A percentile compares a stretch with the other conserved stretches of the same genome.
Conservation (phyloP, 2,797 vertebrate species). For the Pangasius mekongensis region DNA sequence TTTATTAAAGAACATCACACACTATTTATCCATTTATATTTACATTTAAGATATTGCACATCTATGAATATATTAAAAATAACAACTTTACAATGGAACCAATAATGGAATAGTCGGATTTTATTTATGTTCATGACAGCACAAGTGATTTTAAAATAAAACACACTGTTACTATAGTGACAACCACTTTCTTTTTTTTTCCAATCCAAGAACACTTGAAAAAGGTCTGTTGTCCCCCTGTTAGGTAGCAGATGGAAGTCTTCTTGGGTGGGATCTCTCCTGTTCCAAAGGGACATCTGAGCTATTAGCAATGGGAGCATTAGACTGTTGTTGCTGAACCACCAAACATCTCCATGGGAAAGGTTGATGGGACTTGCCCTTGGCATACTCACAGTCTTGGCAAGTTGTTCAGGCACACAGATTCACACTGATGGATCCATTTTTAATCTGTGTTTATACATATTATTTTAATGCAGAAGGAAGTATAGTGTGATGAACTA, state of each 20-base stretch:
- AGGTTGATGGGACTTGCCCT: conserved; percentile 51
- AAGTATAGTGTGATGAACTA: conserved; percentile 14
- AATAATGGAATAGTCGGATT: background rate
- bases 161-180: background rate
- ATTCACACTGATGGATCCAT: conserved; percentile 27
- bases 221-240: conserved; percentile 61
- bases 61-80: background rate
- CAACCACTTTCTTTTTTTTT: background rate
- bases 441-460: background rate
- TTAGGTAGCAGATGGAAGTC: conserved; percentile 71
- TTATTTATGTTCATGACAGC: background rate
- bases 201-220: conserved; percentile 68
- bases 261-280: conserved; percentile 70
- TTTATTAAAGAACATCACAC: background rate
- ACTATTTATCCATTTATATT: background rate
- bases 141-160: background rate
- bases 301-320: conserved; percentile 72
- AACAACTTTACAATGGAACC: background rate
- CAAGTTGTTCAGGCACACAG: conserved; percentile 27
- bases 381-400: conserved; percentile 42
- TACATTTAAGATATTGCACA: background rate
- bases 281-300: conserved; percentile 72
- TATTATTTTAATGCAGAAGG: conserved; percentile 17
- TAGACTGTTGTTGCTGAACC: conserved; percentile 67
- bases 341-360: conserved; percentile 65